Evolutionary conservation across 2,113 vertebrate species (phyloP).

Genomic region (Chelonoidis abingdonii): DNA sequence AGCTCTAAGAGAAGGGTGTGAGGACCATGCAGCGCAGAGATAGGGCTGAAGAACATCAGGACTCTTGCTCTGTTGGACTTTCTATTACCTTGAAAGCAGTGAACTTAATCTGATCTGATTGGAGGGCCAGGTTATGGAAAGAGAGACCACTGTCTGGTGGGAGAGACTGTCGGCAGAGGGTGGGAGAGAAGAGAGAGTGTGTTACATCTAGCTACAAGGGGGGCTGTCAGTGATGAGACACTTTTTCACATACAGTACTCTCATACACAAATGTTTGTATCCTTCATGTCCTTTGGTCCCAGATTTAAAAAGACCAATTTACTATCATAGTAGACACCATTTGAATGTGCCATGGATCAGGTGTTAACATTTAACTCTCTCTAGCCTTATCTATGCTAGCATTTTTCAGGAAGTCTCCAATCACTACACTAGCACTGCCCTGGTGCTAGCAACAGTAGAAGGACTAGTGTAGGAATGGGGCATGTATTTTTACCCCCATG

Average conservation of each 20-base stretch:
- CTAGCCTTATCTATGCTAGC: background rate
- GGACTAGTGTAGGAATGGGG: background rate
- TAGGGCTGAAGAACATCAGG: too few relatives aligned
- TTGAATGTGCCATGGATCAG: background rate
- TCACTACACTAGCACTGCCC: background rate
- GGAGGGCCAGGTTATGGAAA: too few relatives aligned
- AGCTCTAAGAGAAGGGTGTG: too few relatives aligned
- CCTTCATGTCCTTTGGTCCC: background rate
- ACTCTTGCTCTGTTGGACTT: too few relatives aligned
- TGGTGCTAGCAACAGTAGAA: background rate
- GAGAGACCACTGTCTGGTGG: too few relatives aligned
- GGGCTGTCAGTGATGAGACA: too few relatives aligned
- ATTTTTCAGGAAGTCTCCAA: background rate
- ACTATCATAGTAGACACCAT: background rate
- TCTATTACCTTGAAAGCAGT: too few relatives aligned
- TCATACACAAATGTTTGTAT: background rate
- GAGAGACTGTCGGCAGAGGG: too few relatives aligned
- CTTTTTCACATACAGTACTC: background rate
- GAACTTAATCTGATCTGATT: too few relatives aligned
- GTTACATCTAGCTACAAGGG: too few relatives aligned
- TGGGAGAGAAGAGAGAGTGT: too few relatives aligned
- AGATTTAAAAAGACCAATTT: conserved; percentile 14
- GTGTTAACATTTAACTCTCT: background rate
- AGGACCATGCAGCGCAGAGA: too few relatives aligned
- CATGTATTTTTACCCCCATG: background rate